Conservation (phyloP, 2,888 invertebrate species). For the Cantharis nigra region DNA sequence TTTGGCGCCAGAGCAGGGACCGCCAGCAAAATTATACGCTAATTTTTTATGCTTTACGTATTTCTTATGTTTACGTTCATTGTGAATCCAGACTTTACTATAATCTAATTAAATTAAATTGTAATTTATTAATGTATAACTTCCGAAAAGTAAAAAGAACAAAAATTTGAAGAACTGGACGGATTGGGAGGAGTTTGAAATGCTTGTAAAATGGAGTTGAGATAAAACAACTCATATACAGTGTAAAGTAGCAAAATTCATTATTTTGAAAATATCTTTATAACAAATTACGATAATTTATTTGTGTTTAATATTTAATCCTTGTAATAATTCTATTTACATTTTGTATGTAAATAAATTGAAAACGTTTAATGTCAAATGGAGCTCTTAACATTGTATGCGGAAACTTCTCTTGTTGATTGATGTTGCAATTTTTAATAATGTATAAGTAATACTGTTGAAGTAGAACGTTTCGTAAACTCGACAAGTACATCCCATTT, state of each 20-base stretch:
- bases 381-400: not conserved
- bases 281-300: not conserved
- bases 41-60: no score
- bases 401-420: not conserved
- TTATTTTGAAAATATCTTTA: not conserved
- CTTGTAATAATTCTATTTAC: not conserved
- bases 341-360: not conserved
- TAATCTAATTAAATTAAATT: no score
- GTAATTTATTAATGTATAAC: no score
- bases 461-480: not conserved
- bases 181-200: not conserved
- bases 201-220: not conserved
- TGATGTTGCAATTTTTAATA: not conserved
- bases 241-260: not conserved
- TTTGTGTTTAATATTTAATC: not conserved
- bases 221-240: not conserved
- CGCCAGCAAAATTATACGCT: no score
- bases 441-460: not conserved
- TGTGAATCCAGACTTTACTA: no score
- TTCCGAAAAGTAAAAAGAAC: no score
- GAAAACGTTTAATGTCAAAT: not conserved
- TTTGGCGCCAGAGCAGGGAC: no score
- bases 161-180: not conserved
- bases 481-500: slow-evolving; percentile 5
- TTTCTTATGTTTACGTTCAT: no score